Evolutionary conservation across 2,888 invertebrate genomes (phyloP).

Genomic region (Euproctis similis): DNA sequence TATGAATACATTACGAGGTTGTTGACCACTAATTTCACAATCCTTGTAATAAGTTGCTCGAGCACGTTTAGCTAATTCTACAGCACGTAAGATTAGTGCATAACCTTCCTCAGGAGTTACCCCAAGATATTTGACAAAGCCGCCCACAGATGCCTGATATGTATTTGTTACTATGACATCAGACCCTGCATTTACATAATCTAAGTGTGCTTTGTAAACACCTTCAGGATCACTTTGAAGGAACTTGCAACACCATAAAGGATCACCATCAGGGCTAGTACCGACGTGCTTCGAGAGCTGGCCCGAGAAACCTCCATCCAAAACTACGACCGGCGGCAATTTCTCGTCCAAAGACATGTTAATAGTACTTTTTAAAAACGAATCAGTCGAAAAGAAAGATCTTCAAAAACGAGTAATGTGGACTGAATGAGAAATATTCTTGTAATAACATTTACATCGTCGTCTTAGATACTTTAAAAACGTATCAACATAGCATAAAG

Average conservation of each 20-base stretch:
- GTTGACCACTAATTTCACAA: constrained; percentile 30
- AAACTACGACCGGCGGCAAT: constrained; percentile 43
- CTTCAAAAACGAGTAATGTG: too few species aligned
- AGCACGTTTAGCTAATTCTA: constrained; percentile 82
- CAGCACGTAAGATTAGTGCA: constrained; percentile 82
- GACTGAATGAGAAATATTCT: too few species aligned
- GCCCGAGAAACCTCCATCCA: constrained; percentile 87
- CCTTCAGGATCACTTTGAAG: constrained; percentile 85
- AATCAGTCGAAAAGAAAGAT: too few species aligned
- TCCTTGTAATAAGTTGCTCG: constrained; percentile 75
- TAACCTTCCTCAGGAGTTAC: constrained; percentile 80
- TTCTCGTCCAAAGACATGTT: constrained; percentile 12
- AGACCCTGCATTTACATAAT: constrained; percentile 89
- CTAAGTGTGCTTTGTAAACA: constrained; percentile 85
- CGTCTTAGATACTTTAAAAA: too few species aligned
- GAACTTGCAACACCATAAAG: constrained; percentile 90
- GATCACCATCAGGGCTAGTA: constrained; percentile 84
- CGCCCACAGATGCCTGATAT: constrained; percentile 88
- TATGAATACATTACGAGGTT: constrained; percentile 70
- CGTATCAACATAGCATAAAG: too few species aligned
- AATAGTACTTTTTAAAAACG: too few species aligned
- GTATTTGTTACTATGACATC: constrained; percentile 91
- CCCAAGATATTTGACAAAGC: constrained; percentile 83
- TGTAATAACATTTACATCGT: too few species aligned
- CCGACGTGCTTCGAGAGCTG: constrained; percentile 84